phyloP scores from a whole-genome alignment of 2,888 invertebrate genomes.

The Ennomos erosarius region DNA sequence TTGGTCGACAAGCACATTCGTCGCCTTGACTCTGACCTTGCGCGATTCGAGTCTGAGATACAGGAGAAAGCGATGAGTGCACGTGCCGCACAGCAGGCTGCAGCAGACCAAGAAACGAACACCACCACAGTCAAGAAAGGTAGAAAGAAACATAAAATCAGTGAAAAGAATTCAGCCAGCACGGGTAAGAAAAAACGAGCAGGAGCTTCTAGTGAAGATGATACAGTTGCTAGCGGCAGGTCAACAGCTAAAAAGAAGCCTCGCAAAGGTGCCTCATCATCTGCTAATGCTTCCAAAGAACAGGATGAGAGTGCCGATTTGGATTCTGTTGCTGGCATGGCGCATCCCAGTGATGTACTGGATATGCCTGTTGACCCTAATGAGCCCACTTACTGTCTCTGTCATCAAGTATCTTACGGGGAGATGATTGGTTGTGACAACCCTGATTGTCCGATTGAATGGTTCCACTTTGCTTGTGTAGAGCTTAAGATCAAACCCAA shows the following conservation, averaged over 20 bases:
- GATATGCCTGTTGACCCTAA: slow-evolving; percentile 98
- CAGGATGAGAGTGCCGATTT: slow-evolving; percentile 79
- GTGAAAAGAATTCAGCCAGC: slow-evolving; percentile 67
- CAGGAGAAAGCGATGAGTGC: slow-evolving; percentile 95
- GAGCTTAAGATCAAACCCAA: slow-evolving; percentile 96
- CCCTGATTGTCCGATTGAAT: slow-evolving; percentile 94
- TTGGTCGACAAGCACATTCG: slow-evolving; percentile 99
- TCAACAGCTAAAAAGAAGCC: slow-evolving; percentile 78
- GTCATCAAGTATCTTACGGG: slow-evolving; percentile 98
- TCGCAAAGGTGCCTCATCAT: slow-evolving; percentile 68
- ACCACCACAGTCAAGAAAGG: slow-evolving; percentile 78
- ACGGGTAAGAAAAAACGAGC: slow-evolving; percentile 83
- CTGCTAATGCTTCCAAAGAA: slow-evolving; percentile 69
- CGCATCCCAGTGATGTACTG: slow-evolving; percentile 95
- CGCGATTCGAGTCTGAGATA: slow-evolving; percentile 98
- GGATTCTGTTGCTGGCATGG: slow-evolving; percentile 84
- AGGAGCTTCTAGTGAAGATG: slow-evolving; percentile 82
- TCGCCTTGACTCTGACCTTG: slow-evolving; percentile 97
- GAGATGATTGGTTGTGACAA: slow-evolving; percentile 99
- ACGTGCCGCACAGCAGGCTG: slow-evolving; percentile 85
- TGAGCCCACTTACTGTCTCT: slow-evolving; percentile 99
- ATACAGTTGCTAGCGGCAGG: slow-evolving; percentile 66
- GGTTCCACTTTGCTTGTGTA: slow-evolving; percentile 98
- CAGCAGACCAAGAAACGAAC: slow-evolving; percentile 75
- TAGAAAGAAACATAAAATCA: slow-evolving; percentile 76